Percentiles rank a stretch among this genome's conserved stretches.
Conservation (phyloP, 1,140 invertebrate genomes). For the Drosophila sp. region DNA sequence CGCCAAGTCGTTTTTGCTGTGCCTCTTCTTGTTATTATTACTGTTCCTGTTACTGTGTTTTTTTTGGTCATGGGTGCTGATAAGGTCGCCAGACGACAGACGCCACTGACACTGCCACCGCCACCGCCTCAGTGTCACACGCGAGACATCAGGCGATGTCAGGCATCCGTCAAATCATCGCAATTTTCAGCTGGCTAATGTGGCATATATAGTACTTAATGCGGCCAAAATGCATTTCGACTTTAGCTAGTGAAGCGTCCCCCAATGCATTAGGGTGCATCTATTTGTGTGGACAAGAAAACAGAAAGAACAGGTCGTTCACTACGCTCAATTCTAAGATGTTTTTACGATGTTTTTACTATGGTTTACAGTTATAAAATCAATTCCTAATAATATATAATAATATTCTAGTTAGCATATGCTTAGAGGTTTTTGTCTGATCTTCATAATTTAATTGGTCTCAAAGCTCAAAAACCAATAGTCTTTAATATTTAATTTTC, state of each 20-base stretch:
- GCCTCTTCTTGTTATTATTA: not conserved
- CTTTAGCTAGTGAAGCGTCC: not conserved
- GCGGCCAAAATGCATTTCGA: not conserved
- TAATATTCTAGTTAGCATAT: no score
- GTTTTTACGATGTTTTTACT: no score
- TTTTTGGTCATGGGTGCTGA: conserved; percentile 59
- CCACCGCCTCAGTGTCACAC: conserved; percentile 56
- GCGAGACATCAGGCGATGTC: conserved; percentile 48
- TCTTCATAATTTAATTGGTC: no score
- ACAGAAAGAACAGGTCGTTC: no score
- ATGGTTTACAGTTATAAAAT: no score
- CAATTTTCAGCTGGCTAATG: conserved; percentile 9
- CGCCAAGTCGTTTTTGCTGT: conserved; percentile 22
- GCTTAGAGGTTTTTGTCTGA: no score
- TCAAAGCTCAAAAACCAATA: no score
- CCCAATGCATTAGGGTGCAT: not conserved
- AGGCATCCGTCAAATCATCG: conserved; percentile 13
- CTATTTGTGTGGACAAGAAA: no score
- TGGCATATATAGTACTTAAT: conserved; percentile 42
- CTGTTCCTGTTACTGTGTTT: conserved; percentile 1
- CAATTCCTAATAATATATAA: no score
- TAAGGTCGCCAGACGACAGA: conserved; percentile 59
- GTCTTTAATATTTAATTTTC: no score
- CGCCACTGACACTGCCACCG: no score
- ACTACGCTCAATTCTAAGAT: no score